Base-by-base conservation (phyloP, 92 coral and sea anemone species). In the Micromussa lordhowensis region DNA sequence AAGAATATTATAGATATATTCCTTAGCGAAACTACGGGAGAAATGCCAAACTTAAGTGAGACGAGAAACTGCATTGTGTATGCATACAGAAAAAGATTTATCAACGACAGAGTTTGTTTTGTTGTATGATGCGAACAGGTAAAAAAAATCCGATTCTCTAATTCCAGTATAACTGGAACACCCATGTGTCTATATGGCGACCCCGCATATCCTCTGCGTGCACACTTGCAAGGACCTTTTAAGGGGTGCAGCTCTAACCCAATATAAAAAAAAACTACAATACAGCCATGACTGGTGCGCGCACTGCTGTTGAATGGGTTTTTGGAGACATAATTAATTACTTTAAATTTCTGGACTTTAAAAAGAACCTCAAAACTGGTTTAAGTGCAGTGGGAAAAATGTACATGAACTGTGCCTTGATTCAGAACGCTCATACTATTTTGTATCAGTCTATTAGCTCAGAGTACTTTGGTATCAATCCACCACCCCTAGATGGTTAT, bases 361-460 rank as follows among this genome's bases (percentile, higher is more conserved):
- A 88, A 79, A 91, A 91, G 85, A 83, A 88, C 83, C 64, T 91
- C 29, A 88, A 91, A 80, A 30, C 78, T 53, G 61, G 79, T 48
- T 78, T 88, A 80, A 74, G 88, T 79, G 91, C 91, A 61, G 85
- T 87, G 28, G 94, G 94, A 8, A 91, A 91, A 78, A 79, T 87
- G 84, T 91, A 91, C 76, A 48, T 91, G 9, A 88, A 82, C 44
- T 79, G 94, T 59, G 82, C 86, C 63, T 78, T 91, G 51, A 66
- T 91, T 30, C 68, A 69, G 26, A 91, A 91, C 83, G 91, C 86
- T 55, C 78, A 79, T 34, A 84, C 75, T 77, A 82, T 89, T 82
- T 85, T 91, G 51, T 91, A 88, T 79, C 84, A 86, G 77, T 82
- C 84, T 61, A 57, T 73, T n/a, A 83, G 81, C 77, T 82, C 86